Evolutionary conservation across 1,140 invertebrate genomes (phyloP).

Genomic region (Bombus haemorrhoidalis): DNA sequence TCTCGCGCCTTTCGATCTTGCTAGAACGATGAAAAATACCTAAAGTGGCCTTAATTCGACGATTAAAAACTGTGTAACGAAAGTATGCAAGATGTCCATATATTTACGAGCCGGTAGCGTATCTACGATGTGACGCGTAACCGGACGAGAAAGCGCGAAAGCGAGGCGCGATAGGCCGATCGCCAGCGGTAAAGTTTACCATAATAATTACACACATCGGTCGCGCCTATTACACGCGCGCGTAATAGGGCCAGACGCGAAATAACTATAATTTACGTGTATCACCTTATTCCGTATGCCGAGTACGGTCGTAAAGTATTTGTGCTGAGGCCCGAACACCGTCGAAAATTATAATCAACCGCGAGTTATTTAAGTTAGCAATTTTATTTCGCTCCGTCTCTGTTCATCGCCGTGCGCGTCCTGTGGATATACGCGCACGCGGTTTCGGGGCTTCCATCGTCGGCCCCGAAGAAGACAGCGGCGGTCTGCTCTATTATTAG

Average conservation of each 20-base stretch:
- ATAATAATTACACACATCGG: slow-evolving; percentile 48
- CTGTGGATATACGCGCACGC: not conserved
- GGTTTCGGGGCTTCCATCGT: not conserved
- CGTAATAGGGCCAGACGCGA: slow-evolving; percentile 35
- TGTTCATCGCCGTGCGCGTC: not conserved
- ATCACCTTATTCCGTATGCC: slow-evolving; percentile 49
- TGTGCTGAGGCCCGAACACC: not conserved
- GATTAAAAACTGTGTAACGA: too few species aligned
- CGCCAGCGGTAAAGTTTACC: slow-evolving; percentile 39
- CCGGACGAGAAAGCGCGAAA: not conserved
- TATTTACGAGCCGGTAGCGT: not conserved
- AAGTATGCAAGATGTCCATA: not conserved
- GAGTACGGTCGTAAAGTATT: slow-evolving; percentile 45
- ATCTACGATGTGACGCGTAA: not conserved
- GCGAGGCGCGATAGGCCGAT: not conserved
- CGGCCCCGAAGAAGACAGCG: slow-evolving; percentile 22
- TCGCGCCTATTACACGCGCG: slow-evolving; percentile 42
- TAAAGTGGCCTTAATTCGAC: not conserved
- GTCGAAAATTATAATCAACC: slow-evolving; percentile 49
- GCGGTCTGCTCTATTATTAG: slow-evolving; percentile 65
- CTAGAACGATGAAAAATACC: not conserved
- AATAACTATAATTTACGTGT: slow-evolving; percentile 53
- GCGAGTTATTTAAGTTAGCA: slow-evolving; percentile 50
- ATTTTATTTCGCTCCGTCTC: slow-evolving; percentile 39
- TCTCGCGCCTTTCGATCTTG: too few species aligned